phyloP scores from a whole-genome alignment of 2,888 invertebrate genomes.

The Brachyopa scutellaris region DNA sequence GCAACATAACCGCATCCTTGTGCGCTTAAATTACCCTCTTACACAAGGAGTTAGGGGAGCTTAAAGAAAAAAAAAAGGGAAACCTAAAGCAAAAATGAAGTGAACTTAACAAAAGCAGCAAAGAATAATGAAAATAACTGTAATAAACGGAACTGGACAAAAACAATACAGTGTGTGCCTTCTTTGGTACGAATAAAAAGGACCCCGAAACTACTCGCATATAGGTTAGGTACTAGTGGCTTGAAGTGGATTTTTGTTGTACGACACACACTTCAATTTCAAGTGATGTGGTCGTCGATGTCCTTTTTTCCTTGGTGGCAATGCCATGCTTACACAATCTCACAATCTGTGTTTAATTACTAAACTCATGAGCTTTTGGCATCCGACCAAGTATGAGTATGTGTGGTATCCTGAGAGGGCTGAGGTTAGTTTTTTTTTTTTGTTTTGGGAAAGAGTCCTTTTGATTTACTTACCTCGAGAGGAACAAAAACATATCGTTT shows the following conservation, averaged over 20 bases:
- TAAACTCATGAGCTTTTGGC: constrained; percentile 60
- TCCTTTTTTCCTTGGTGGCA: constrained; percentile 28
- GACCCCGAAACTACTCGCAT: too few relatives aligned
- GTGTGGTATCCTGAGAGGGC: constrained; percentile 5
- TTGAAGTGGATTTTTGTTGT: constrained; percentile 42
- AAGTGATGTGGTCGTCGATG: constrained; percentile 47
- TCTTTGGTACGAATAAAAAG: too few relatives aligned
- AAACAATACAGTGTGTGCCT: neutral
- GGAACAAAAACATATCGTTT: constrained; percentile 35
- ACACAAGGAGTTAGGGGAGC: neutral
- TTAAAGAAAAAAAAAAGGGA: constrained; percentile 1
- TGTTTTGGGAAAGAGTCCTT: constrained; percentile 18
- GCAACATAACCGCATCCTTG: too few relatives aligned
- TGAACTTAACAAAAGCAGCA: constrained; percentile 8
- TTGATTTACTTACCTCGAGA: constrained; percentile 20
- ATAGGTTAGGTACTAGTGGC: too few relatives aligned
- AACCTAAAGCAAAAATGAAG: constrained; percentile 9
- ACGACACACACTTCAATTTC: constrained; percentile 41
- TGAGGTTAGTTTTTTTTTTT: neutral
- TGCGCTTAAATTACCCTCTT: neutral
- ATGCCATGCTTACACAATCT: constrained; percentile 37
- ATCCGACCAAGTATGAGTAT: constrained; percentile 35
- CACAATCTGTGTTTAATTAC: constrained; percentile 64
- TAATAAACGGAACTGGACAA: constrained; percentile 35
- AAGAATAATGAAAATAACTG: constrained; percentile 44